Evolutionary conservation across 2,797 vertebrate genomes (phyloP), one percentile per base, ranked within the genome.

Genomic region (Argentina silus): DNA sequence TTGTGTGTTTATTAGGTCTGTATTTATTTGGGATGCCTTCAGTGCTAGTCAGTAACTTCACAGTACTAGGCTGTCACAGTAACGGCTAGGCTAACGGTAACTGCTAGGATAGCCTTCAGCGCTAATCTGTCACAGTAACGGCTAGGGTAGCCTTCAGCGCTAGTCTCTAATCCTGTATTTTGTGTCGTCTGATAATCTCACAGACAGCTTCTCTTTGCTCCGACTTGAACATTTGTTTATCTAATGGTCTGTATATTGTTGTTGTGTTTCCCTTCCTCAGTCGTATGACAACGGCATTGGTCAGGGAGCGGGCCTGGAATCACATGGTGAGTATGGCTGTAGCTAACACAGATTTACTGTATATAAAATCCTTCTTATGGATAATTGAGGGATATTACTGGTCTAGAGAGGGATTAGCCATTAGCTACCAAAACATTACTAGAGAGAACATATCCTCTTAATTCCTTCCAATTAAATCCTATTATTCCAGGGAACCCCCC

Each of bases 221-320:
- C 1, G 27, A 36, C 27, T 36, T 36, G 27, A 2, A 1, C 27
- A 36, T 36, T 36, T 36, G 27, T 36, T 61, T 61, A 27, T 42
- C 59, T 61, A 61, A 61, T 61, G 15, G 23, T 42, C 21, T 42
- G 11, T 2, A 61, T 61, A 27, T 42, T 61, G 23, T 36, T 36
- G 27, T 36, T 36, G 27, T 36, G n/a, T 75, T 53, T 78, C 19
- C 78, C 51, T 17, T 73, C 51, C 66, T 75, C 87, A 99, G 98
- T 97, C 97, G 0, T 99, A 98, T 0, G 98, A 99, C 91, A 97
- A 93, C 57, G 98, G 97, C 21, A 94, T 99, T 90, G 97, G 95
- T 17, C 97, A 99, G 84, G 98, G 98, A 92, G 93, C 96, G 23
- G 97, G 96, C 71, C 90, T 97, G 81, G 98, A 99, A 91, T 98